Evolutionary conservation across 1,140 invertebrate genomes (phyloP), one percentile per base, ranked within the genome.

Genomic region (Philopotamus ludificatus): DNA sequence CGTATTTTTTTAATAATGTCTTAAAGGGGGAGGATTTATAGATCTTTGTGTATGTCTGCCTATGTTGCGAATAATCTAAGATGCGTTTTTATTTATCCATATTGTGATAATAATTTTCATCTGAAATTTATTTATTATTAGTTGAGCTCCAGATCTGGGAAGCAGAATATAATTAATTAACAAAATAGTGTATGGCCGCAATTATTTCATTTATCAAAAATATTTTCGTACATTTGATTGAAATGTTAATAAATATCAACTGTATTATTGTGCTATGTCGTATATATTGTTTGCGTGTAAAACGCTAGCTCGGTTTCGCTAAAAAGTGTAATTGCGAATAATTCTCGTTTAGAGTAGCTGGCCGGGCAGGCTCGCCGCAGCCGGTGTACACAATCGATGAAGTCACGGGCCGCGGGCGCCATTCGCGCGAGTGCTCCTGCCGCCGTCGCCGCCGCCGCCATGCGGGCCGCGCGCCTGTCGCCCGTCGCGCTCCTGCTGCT

Each of bases 371-470:
- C 15, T 1, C 16, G 20, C 1, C 10, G 47, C 47, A 2, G 15
- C 34, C 34, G 15, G 10, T 28, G 54, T 18, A 15, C 54, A 42
- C 23, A 57, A 57, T 57, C 54, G 54, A 57, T 57, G 54, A 57
- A 57, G 23, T 57, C 34, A 42, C 54, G 54, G 54, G n/a, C 42
- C 34, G 23, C 54, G 54, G 54, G n/a, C 54, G 54, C 54, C 54
- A 57, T 57, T 57, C 23, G 54, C 41, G 54, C 9, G 34, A n/a
- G 12, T 16, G 26, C 51, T 16, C 34, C 42, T 39, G 54, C n/a
- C 54, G 54, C 18, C 34, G 2, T 3, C 54, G 54, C 20, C 26
- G 1, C 39, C 16, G 26, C 9, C 54, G 1, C 16, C 39, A 20
- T 28, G n/a, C 54, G 4, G 12, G 53, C 53, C 25, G 12, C 53